phyloP scores from a whole-genome alignment of 2,888 invertebrate genomes.

The Siphonodentalium dalli region DNA sequence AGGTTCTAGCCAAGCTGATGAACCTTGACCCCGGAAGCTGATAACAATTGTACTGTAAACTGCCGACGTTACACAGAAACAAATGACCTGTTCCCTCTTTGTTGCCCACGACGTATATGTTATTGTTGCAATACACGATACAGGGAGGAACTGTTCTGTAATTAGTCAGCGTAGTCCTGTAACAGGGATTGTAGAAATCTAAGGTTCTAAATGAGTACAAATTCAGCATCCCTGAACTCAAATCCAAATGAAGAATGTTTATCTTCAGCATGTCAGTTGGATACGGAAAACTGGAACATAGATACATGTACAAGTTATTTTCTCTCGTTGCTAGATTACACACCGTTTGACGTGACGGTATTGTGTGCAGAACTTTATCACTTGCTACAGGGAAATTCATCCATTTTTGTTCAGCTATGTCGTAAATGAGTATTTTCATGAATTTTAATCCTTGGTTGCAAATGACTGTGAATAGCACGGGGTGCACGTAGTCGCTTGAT shows the following conservation, averaged over 20 bases:
- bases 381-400: constrained; percentile 50
- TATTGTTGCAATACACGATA: constrained; percentile 54
- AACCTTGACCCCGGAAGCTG: constrained; percentile 58
- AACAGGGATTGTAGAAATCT: constrained; percentile 55
- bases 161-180: constrained; percentile 60
- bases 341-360: constrained; percentile 57
- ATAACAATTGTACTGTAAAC: constrained; percentile 55
- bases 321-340: constrained; percentile 52
- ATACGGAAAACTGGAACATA: constrained; percentile 60
- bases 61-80: constrained; percentile 55
- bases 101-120: constrained; percentile 56
- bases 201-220: constrained; percentile 55
- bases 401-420: constrained; percentile 52
- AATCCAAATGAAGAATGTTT: constrained; percentile 53
- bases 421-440: constrained; percentile 55
- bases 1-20: constrained; percentile 55
- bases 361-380: constrained; percentile 49
- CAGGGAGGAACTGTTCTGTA: constrained; percentile 56
- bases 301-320: constrained; percentile 55
- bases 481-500: constrained; percentile 18
- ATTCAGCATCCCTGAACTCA: constrained; percentile 49
- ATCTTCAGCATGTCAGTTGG: constrained; percentile 61
- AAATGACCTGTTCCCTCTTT: constrained; percentile 59
- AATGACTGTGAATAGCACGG: constrained; percentile 50
- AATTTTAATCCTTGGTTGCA: constrained; percentile 58